Evolutionary conservation across 23 tunicate species (phyloP).

Genomic region (Trididemnum clinides): DNA sequence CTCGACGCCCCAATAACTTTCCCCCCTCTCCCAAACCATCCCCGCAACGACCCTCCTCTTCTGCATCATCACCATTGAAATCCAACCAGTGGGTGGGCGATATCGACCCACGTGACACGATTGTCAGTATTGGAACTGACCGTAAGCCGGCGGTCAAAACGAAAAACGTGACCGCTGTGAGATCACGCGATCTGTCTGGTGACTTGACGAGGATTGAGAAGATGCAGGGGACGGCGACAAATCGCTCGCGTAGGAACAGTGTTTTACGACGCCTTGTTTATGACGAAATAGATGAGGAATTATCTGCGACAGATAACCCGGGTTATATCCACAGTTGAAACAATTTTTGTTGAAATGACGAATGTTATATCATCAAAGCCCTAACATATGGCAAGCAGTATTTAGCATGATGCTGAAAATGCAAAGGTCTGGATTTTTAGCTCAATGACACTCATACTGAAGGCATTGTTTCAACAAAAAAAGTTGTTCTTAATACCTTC

Average conservation of each 20-base stretch:
- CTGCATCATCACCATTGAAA: not conserved
- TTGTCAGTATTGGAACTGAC: not conserved
- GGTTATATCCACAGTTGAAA: conserved; percentile 14
- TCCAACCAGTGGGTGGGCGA: not conserved
- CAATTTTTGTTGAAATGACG: not conserved
- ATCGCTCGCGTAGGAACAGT: not conserved
- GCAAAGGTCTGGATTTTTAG: too few relatives aligned
- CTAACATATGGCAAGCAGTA: too few relatives aligned
- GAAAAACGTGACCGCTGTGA: not conserved
- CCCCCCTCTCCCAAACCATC: not conserved
- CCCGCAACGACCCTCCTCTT: not conserved
- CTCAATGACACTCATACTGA: too few relatives aligned
- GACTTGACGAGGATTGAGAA: not conserved
- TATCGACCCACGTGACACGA: conserved; percentile 1
- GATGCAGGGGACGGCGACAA: too few relatives aligned
- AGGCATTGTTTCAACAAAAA: too few relatives aligned
- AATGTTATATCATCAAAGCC: too few relatives aligned
- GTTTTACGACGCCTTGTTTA: conserved; percentile 6
- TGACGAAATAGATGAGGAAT: conserved; percentile 2
- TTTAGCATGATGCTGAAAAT: too few relatives aligned
- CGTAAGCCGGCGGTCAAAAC: not conserved
- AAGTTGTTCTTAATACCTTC: too few relatives aligned
- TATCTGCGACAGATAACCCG: not conserved
- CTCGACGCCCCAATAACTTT: conserved; percentile 5
- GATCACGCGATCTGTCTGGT: not conserved